Evolutionary conservation across 2,888 invertebrate genomes (phyloP).

Genomic region (Xestoiulus laeticollis): DNA sequence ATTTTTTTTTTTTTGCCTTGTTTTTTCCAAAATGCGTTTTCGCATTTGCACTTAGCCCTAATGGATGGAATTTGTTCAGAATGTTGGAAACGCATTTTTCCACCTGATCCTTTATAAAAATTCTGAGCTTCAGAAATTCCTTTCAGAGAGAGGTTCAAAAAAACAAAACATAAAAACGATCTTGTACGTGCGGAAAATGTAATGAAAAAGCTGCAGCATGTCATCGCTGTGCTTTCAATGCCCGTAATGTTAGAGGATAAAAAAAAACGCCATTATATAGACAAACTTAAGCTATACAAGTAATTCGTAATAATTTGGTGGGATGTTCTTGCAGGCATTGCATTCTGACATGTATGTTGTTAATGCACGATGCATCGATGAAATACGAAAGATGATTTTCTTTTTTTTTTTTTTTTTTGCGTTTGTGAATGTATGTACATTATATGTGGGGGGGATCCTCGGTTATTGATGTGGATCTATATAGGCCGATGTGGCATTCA

Average conservation of each 20-base stretch:
- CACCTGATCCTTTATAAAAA: conserved; percentile 29
- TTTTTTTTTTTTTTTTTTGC: background rate
- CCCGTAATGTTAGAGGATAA: background rate
- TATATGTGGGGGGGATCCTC: background rate
- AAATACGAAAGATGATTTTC: background rate
- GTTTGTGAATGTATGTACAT: background rate
- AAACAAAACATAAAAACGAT: background rate
- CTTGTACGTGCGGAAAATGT: background rate
- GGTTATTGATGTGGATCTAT: conserved; percentile 11
- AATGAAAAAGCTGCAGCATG: conserved; percentile 3
- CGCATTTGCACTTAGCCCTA: background rate
- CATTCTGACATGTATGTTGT: background rate
- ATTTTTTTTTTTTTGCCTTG: background rate
- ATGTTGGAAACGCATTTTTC: conserved; percentile 11
- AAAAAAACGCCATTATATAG: background rate
- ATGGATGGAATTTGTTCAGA: background rate
- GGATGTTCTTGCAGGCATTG: background rate
- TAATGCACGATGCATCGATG: background rate
- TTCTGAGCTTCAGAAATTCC: background rate
- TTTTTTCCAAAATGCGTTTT: background rate
- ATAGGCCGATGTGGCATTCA: background rate
- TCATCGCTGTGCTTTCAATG: background rate
- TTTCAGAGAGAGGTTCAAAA: conserved; percentile 19
- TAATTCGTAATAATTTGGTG: conserved; percentile 5
- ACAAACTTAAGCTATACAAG: background rate